Conservation (phyloP, 2,888 invertebrate genomes). For the Cheilosia soror region DNA sequence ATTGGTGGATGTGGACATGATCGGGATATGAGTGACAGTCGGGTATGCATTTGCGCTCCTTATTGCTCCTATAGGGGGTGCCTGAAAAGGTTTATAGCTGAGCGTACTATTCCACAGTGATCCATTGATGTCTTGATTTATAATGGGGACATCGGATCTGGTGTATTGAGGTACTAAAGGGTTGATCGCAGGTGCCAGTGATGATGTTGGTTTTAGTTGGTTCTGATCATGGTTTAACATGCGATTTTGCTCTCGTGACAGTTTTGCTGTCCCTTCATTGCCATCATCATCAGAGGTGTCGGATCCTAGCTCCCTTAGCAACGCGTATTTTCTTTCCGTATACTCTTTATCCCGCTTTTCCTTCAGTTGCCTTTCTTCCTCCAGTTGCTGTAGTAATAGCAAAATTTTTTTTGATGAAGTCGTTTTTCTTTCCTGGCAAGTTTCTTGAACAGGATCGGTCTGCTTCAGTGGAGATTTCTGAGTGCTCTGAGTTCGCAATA, state of each 20-base stretch:
- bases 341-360: slow-evolving; percentile 22
- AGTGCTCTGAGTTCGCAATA: background rate
- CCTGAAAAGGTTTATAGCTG: no score
- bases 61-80: background rate
- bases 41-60: background rate
- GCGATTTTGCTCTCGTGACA: background rate
- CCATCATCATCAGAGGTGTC: background rate
- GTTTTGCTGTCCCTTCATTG: background rate
- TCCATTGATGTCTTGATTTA: no score
- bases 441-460: background rate
- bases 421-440: background rate
- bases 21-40: background rate
- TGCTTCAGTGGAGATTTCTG: background rate
- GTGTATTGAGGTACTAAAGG: no score
- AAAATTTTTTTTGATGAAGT: background rate
- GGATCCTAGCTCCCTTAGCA: background rate
- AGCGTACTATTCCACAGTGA: no score
- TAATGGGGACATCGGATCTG: no score
- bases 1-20: background rate
- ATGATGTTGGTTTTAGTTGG: no score
- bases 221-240: background rate
- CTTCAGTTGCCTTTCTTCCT: slow-evolving; percentile 18
- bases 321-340: background rate
- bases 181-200: no score
- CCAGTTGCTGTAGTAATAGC: slow-evolving; percentile 13